A percentile compares a stretch with the other conserved stretches of the same genome.
phyloP scores from a whole-genome alignment of 2,888 invertebrate species.

The Vesta saturnalis region DNA sequence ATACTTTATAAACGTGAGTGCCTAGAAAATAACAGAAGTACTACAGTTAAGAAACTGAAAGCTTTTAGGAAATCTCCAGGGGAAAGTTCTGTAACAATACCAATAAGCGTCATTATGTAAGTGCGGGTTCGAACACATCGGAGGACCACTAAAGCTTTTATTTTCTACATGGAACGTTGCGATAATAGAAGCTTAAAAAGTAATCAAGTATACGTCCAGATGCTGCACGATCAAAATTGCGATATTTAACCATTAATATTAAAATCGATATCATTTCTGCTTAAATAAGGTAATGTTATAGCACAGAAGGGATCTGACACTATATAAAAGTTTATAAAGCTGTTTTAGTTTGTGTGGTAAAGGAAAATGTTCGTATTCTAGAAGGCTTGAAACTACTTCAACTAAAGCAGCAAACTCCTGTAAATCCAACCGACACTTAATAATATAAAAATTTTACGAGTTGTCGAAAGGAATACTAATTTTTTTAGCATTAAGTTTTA shows the following conservation, averaged over 20 bases:
- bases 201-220: conserved; percentile 52
- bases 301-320: conserved; percentile 23
- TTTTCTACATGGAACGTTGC: conserved; percentile 41
- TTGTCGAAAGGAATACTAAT: background rate
- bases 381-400: conserved; percentile 31
- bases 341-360: conserved; percentile 28
- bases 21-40: conserved; percentile 48
- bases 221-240: conserved; percentile 47
- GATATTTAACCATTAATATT: conserved; percentile 22
- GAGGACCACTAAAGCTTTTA: conserved; percentile 49
- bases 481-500: no score
- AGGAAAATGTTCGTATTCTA: conserved; percentile 30
- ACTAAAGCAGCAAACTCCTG: conserved; percentile 29
- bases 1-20: conserved; percentile 48
- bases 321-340: conserved; percentile 29
- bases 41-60: conserved; percentile 48
- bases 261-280: background rate
- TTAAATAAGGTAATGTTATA: background rate
- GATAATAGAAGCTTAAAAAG: conserved; percentile 42
- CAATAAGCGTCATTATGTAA: conserved; percentile 52
- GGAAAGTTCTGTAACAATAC: conserved; percentile 46
- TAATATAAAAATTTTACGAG: conserved; percentile 14
- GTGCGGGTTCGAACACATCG: conserved; percentile 49
- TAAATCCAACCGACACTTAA: conserved; percentile 23
- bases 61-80: conserved; percentile 47